phyloP scores from a whole-genome alignment of 2,888 invertebrate species.

The Aelia acuminata region DNA sequence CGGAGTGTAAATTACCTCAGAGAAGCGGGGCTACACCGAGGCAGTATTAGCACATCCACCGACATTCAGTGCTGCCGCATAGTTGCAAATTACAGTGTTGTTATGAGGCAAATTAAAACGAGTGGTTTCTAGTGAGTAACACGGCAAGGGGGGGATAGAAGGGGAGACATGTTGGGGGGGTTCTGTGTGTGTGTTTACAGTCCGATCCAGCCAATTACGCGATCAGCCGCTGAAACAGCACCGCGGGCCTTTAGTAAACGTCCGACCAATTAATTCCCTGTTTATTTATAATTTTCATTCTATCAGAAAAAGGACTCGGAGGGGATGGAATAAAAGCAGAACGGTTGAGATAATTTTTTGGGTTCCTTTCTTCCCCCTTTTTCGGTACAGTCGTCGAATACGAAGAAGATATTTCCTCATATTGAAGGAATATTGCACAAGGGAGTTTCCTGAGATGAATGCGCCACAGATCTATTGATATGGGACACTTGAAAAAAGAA shows the following conservation, averaged over 20 bases:
- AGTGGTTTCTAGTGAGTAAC: neutral
- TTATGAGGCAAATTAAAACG: slow-evolving; percentile 11
- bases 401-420: neutral
- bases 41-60: neutral
- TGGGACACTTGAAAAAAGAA: too few relatives aligned
- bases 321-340: neutral
- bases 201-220: neutral
- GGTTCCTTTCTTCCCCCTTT: neutral
- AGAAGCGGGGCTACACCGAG: neutral
- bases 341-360: neutral
- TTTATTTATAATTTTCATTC: slow-evolving; percentile 21
- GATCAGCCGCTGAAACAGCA: neutral
- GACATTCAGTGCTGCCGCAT: neutral
- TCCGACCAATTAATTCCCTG: neutral
- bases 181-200: neutral
- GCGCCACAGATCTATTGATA: too few relatives aligned
- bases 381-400: neutral
- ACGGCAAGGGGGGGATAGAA: neutral
- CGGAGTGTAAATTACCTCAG: neutral
- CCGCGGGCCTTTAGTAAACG: neutral
- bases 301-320: neutral
- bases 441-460: too few relatives aligned
- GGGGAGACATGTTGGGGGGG: too few relatives aligned
- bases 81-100: neutral
- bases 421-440: too few relatives aligned